A percentile compares a stretch with the other conserved stretches of the same genome.
These are phyloP conservation scores for Sigmodon hispidus DNA, from an alignment of 2,113 vertebrate genomes.

Conservation along the genomic window DNA sequence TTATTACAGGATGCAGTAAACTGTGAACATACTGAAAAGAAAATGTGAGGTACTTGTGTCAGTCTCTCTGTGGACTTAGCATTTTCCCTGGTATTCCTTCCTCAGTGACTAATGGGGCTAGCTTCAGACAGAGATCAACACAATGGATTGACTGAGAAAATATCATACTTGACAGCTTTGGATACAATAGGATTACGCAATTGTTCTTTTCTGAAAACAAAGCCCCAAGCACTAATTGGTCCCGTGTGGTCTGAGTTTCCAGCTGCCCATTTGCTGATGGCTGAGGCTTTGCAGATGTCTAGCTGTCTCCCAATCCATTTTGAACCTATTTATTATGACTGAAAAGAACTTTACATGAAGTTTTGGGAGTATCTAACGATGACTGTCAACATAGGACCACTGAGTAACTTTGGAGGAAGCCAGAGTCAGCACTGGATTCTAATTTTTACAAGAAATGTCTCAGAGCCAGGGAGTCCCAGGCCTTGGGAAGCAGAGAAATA, in stretches of 20 bases:
- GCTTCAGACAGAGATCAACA: background rate
- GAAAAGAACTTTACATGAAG: background rate
- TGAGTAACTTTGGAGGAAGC: background rate
- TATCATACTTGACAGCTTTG: background rate
- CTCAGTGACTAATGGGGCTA: background rate
- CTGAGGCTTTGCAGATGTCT: background rate
- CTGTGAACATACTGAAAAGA: background rate
- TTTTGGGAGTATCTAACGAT: background rate
- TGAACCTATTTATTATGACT: background rate
- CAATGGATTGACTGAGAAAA: constrained; percentile 25
- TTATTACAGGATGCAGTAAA: background rate
- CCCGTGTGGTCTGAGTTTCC: background rate
- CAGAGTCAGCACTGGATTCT: background rate
- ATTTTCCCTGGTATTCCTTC: background rate
- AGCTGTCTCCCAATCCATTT: background rate
- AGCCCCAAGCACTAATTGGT: background rate
- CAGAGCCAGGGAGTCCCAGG: background rate
- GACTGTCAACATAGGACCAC: background rate
- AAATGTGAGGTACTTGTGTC: background rate
- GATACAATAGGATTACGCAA: constrained; percentile 1
- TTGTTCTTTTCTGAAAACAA: constrained; percentile 11
- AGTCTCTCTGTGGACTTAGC: background rate
- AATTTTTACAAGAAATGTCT: background rate
- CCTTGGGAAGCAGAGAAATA: no score
- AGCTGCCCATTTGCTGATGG: background rate